phyloP scores from a whole-genome alignment of 2,888 invertebrate species.

The Campoplex capitator region DNA sequence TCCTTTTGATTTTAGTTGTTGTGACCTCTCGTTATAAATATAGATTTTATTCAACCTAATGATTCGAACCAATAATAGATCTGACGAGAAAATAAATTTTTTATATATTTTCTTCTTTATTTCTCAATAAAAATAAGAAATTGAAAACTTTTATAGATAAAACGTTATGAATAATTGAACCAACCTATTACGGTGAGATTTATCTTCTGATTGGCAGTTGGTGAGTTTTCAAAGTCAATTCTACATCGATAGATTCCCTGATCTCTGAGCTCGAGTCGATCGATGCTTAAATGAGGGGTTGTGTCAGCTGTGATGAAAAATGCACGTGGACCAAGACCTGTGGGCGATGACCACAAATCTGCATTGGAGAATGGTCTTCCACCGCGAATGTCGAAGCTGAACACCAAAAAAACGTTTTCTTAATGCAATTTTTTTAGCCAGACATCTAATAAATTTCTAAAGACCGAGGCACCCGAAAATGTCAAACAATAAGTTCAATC shows the following conservation, averaged over 20 bases:
- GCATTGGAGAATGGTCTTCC: conserved; percentile 86
- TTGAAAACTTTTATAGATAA: too few species aligned
- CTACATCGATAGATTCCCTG: conserved; percentile 86
- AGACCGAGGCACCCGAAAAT: background rate
- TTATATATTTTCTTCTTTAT: too few species aligned
- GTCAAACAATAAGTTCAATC: background rate
- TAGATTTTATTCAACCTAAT: too few species aligned
- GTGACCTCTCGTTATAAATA: too few species aligned
- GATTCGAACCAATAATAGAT: too few species aligned
- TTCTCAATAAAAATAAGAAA: too few species aligned
- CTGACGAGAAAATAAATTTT: too few species aligned
- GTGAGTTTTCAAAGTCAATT: conserved; percentile 86
- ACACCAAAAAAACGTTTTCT: conserved; percentile 14
- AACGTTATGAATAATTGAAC: conserved; percentile 66
- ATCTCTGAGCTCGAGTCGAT: conserved; percentile 84
- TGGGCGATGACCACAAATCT: conserved; percentile 87
- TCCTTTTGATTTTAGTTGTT: too few species aligned
- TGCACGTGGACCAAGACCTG: conserved; percentile 86
- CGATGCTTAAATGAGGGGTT: conserved; percentile 87
- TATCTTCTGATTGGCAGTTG: conserved; percentile 86
- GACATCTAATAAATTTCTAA: background rate
- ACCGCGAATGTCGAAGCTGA: conserved; percentile 87
- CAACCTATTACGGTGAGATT: conserved; percentile 86
- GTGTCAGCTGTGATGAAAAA: conserved; percentile 86
- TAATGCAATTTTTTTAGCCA: background rate